These are phyloP conservation scores for Silurus meridionalis DNA, from an alignment of 2,113 vertebrate genomes.

Conservation along the genomic window DNA sequence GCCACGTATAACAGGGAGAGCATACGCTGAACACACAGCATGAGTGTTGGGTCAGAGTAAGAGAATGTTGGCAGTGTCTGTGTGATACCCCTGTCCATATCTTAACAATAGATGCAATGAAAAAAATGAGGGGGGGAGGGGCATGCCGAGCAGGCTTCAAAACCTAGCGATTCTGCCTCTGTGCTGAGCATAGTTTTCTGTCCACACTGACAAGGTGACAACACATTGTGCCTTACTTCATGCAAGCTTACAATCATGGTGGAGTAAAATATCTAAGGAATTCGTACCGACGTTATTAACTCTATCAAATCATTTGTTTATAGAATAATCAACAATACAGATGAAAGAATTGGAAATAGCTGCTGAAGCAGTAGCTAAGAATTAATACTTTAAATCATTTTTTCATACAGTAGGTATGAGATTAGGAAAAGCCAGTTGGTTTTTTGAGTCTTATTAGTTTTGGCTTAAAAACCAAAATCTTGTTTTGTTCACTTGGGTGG, in stretches of 20 bases:
- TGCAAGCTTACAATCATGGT: background rate
- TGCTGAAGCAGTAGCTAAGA: background rate
- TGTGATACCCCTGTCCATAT: conserved; percentile 19
- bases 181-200: conserved; percentile 35
- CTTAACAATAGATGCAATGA: conserved; percentile 22
- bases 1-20: conserved; percentile 14
- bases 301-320: background rate
- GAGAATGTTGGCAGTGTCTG: conserved; percentile 34
- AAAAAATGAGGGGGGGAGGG: background rate
- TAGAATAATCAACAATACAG: background rate
- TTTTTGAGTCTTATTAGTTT: conserved; percentile 13
- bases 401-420: conserved; percentile 9
- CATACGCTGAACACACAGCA: conserved; percentile 26
- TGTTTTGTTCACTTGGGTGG: conserved; percentile 35
- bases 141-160: conserved; percentile 37
- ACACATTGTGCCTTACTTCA: conserved; percentile 8
- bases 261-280: background rate
- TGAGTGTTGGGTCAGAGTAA: conserved; percentile 34
- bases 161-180: conserved; percentile 29
- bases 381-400: conserved; percentile 34
- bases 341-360: background rate
- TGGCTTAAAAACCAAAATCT: conserved; percentile 34
- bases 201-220: conserved; percentile 41
- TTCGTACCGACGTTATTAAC: background rate
- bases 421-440: background rate